Base-by-base conservation (phyloP, 2,888 invertebrate species). In the Corbicula japonica region DNA sequence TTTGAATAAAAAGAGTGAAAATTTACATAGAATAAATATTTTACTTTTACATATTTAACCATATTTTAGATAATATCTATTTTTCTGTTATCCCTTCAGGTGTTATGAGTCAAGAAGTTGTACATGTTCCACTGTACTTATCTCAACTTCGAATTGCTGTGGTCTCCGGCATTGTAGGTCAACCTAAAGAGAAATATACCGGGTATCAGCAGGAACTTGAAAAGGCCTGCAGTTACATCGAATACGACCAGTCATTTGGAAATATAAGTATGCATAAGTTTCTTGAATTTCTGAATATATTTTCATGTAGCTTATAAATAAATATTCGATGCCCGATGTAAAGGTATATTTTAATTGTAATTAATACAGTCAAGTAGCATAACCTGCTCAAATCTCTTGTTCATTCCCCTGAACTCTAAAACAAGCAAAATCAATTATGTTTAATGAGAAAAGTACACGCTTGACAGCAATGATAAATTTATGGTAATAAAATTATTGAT, bases 71-170 rank as follows among this genome's bases (percentile, higher is more conserved):
- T 8, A 12, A 12, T 12, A 38, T 18, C 41, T 38, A 38, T 38
- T 18, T 12, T 8, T 38, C 8, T 38, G 41, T 38, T 38, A 12
- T 5, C n/a, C 3, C 52, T 61, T 26, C 32, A 73, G 73, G 73
- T 46, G 38, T 34, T 12, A 58, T 73, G 65, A 30, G 60, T 28
- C 58, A 38, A 8, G 71, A 70, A 5, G 77, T 81, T 6, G 65
- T 76, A 6, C 63, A 80, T 0, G 84, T 87, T 2, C 87, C 87
- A 0, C 70, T 85, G 4, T 87, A 87, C 35, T 66, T 87, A 44
- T 76, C 82, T 0, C 80, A 84, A 32, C 46, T 87, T 4, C 62
- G 78, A 21, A 52, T 87, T 6, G 76, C 84, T 1, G 41, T 83
- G 12, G 73, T 84, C 0, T 83, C 75, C 0, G 84, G 84, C 10